Conservation (phyloP, 2,797 vertebrate species). For the Antrozous pallidus region DNA sequence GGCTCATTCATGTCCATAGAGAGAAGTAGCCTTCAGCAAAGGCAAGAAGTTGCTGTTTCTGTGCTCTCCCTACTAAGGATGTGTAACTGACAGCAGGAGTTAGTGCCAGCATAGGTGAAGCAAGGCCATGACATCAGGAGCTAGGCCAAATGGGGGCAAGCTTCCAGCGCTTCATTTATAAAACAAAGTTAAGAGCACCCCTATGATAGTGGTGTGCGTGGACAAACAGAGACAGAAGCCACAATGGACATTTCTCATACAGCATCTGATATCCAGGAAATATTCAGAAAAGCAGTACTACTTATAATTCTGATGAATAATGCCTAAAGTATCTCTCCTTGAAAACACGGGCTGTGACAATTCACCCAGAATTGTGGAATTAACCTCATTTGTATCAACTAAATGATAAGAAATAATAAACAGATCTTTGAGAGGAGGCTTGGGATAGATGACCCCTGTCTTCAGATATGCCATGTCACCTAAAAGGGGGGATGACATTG, state of each 20-base stretch:
- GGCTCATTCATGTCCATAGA: not conserved
- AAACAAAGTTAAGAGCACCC: not conserved
- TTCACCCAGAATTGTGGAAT: not conserved
- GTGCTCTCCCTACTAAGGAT: not conserved
- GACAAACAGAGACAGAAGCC: not conserved
- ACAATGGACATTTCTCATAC: not conserved
- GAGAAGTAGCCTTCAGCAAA: conserved; percentile 3
- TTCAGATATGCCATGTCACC: not conserved
- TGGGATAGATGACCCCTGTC: not conserved
- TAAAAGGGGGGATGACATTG: not conserved
- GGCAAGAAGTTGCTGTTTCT: not conserved
- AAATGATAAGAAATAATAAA: not conserved
- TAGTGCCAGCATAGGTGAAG: not conserved
- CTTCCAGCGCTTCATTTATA: not conserved
- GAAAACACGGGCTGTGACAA: not conserved
- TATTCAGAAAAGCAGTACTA: not conserved
- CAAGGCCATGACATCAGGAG: not conserved
- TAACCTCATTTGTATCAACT: not conserved
- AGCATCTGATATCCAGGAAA: not conserved
- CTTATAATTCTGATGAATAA: conserved; percentile 10
- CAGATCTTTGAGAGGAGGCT: not conserved
- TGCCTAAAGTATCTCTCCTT: not conserved
- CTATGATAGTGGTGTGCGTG: not conserved
- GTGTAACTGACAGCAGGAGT: not conserved
- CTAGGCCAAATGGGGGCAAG: not conserved